A percentile compares a stretch with the other conserved stretches of the same genome.
Conservation (phyloP, 1,140 invertebrate species). For the Acromyrmex echinatior region DNA sequence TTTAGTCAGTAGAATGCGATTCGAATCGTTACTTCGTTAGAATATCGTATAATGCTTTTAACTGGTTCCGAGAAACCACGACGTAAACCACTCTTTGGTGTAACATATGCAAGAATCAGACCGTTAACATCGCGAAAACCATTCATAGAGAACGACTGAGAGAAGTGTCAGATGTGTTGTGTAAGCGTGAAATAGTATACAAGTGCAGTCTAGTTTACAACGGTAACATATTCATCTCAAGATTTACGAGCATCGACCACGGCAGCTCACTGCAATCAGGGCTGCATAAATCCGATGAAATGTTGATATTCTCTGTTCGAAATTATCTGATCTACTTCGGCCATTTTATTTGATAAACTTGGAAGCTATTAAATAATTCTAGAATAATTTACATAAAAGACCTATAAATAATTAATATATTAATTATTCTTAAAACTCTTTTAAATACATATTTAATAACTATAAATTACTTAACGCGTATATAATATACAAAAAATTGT, state of each 20-base stretch:
- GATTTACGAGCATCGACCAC: conserved; percentile 17
- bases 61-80: conserved; percentile 7
- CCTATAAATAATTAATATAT: neutral
- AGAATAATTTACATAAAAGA: neutral
- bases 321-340: conserved; percentile 11
- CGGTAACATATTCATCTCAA: conserved; percentile 13
- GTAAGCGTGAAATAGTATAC: neutral
- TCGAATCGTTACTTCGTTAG: neutral
- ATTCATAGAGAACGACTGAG: neutral
- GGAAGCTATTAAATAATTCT: neutral
- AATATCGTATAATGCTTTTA: conserved; percentile 17
- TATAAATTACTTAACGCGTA: neutral
- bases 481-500: neutral
- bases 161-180: neutral
- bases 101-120: neutral
- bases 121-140: neutral
- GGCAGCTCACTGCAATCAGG: conserved; percentile 2
- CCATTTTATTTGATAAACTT: neutral
- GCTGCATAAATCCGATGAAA: conserved; percentile 15
- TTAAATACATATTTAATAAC: neutral
- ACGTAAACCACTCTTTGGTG: conserved; percentile 1
- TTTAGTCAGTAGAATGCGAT: neutral
- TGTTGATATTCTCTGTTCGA: conserved; percentile 9
- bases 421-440: neutral
- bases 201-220: conserved; percentile 19